Evolutionary conservation across 2,113 vertebrate species (phyloP), one percentile per base, ranked within the genome.

Genomic region (Labeo catla): DNA sequence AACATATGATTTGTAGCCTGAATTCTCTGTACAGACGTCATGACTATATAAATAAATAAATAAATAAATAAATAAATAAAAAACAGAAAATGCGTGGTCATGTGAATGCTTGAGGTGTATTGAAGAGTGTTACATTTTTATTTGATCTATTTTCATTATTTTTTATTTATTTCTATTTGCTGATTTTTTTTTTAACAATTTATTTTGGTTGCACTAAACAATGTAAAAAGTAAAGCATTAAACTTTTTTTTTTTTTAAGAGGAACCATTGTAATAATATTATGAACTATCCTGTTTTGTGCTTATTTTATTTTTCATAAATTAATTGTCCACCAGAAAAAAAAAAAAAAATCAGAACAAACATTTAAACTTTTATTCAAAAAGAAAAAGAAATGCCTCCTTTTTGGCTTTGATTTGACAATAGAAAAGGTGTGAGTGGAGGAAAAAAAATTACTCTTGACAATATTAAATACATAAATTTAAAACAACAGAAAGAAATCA

Each of bases 21-120:
- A 94, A 93, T 95, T 93, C 93, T 95, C 92, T 94, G 95, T 94
- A 93, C 94, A 95, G 94, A 94, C 91, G 92, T 95, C 92, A 95
- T 93, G 91, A 91, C 84, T 91, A 90, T 92, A 86, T 89, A 91
- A 85, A 92, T 88, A n/a, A n/a, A n/a, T n/a, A n/a, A n/a, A n/a
- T n/a, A n/a, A n/a, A n/a, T n/a, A n/a, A n/a, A n/a, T n/a, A n/a
- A n/a, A n/a, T n/a, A n/a, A n/a, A n/a, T n/a, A n/a, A n/a, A n/a
- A n/a, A n/a, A n/a, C n/a, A n/a, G 92, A 94, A 85, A 91, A 91
- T 92, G 89, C 86, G 92, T 93, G 95, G 93, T 95, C 93, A 93
- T 94, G 93, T 94, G 95, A 95, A 95, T 94, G 39, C 68, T 45
- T 72, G 68, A 16, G 68, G 16, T 45, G 16, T 72, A 10, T 72